Conservation (phyloP, 2,797 vertebrate genomes). For the Toxotes lorentzi region DNA sequence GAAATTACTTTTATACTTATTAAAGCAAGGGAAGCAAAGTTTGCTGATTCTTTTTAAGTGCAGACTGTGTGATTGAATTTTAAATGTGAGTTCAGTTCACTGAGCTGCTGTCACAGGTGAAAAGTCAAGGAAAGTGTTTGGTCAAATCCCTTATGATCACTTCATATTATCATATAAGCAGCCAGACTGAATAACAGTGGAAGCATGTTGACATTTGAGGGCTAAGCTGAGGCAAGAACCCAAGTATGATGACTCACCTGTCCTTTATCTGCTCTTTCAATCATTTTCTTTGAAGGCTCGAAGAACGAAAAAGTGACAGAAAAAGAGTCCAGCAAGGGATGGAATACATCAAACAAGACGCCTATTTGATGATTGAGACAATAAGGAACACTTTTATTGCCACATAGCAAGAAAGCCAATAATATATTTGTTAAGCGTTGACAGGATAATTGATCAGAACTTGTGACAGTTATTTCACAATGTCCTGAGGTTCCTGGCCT, state of each 20-base stretch:
- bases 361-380: background rate
- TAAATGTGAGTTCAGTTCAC: slow-evolving; percentile 31
- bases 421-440: slow-evolving; percentile 15
- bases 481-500: background rate
- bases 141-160: slow-evolving; percentile 9
- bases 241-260: slow-evolving; percentile 22
- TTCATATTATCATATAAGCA: background rate
- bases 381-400: background rate
- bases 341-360: background rate
- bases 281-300: background rate
- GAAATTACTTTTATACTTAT: slow-evolving; percentile 38
- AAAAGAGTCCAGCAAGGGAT: slow-evolving; percentile 6
- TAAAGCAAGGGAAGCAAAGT: slow-evolving; percentile 10
- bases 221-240: background rate
- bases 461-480: slow-evolving; percentile 4
- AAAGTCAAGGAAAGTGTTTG: slow-evolving; percentile 14
- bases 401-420: slow-evolving; percentile 5
- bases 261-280: background rate
- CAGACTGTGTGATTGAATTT: slow-evolving; percentile 39
- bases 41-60: slow-evolving; percentile 20
- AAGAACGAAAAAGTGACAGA: too few species aligned
- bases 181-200: background rate
- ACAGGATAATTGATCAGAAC: slow-evolving; percentile 23
- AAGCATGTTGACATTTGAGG: slow-evolving; percentile 16
- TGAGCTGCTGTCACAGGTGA: slow-evolving; percentile 2